phyloP scores from a whole-genome alignment of 1,140 invertebrate genomes.

The Eufriesea mexicana region DNA sequence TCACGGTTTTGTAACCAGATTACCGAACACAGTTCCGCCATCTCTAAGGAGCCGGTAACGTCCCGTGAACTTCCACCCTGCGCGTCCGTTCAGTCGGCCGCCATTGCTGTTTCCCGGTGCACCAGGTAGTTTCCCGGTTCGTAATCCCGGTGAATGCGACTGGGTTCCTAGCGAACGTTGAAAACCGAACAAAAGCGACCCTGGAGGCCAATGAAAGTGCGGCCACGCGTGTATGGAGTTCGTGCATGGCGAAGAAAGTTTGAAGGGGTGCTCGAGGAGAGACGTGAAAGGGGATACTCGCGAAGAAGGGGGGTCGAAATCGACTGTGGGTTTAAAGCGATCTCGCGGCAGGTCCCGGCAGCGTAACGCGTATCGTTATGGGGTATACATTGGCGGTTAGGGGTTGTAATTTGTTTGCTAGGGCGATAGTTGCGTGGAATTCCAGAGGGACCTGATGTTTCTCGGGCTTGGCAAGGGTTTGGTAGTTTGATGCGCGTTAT shows the following conservation, averaged over 20 bases:
- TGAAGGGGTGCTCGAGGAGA: not conserved
- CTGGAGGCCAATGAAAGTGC: not conserved
- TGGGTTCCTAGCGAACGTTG: not conserved
- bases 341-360: not conserved
- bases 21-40: conserved; percentile 7
- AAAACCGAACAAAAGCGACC: conserved; percentile 15
- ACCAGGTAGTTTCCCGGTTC: conserved; percentile 28
- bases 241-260: not conserved
- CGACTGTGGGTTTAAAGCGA: not conserved
- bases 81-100: no score
- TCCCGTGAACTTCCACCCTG: not conserved
- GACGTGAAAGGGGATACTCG: not conserved
- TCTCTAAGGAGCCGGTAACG: conserved; percentile 2
- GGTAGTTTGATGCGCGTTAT: no score
- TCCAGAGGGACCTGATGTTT: no score
- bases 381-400: not conserved
- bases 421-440: no score
- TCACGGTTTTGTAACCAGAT: conserved; percentile 25
- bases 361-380: not conserved
- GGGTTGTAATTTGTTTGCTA: not conserved
- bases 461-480: no score
- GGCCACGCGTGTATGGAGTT: not conserved
- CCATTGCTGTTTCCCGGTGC: not conserved
- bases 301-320: not conserved
- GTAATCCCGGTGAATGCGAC: conserved; percentile 26